A percentile compares a stretch with the other conserved stretches of the same genome.
Evolutionary conservation across 2,113 vertebrate genomes (phyloP).

Genomic region (Paramisgurnus dabryanus): DNA sequence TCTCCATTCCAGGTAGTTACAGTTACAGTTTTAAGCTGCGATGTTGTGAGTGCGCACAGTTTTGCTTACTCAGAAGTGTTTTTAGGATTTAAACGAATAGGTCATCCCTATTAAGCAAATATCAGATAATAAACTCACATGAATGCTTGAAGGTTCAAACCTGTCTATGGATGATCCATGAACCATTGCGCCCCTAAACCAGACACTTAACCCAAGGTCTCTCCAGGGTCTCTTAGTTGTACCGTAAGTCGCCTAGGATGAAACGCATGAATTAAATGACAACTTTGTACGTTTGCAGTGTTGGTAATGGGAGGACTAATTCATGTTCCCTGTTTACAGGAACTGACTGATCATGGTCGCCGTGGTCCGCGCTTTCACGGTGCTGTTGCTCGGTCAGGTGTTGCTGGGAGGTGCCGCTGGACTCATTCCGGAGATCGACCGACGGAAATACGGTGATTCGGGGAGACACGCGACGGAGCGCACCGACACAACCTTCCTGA

Average conservation of each 20-base stretch:
- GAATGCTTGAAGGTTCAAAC: not conserved
- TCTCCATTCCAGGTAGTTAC: not conserved
- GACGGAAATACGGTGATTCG: slow-evolving; percentile 84
- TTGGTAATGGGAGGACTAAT: slow-evolving; percentile 29
- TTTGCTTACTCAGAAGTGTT: not conserved
- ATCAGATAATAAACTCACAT: not conserved
- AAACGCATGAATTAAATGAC: not conserved
- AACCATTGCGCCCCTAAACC: slow-evolving; percentile 10
- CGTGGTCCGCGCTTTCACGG: slow-evolving; percentile 90
- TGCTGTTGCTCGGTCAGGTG: slow-evolving; percentile 96
- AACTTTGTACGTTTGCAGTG: not conserved
- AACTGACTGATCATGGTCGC: slow-evolving; percentile 97
- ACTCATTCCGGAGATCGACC: slow-evolving; percentile 91
- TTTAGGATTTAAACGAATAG: not conserved
- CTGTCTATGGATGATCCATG: not conserved
- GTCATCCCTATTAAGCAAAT: not conserved
- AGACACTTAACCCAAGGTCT: not conserved
- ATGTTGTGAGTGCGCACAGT: too few relatives aligned
- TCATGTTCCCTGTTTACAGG: slow-evolving; percentile 68
- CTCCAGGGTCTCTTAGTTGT: not conserved
- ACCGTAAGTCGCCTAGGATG: not conserved
- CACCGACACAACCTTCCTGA: slow-evolving; percentile 82
- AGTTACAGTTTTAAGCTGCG: slow-evolving; percentile 5
- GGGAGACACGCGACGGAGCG: slow-evolving; percentile 80
- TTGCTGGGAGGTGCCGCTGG: slow-evolving; percentile 89